These are phyloP conservation scores for Agrilus cyanescens DNA, from an alignment of 2,888 invertebrate genomes.

Conservation along the genomic window DNA sequence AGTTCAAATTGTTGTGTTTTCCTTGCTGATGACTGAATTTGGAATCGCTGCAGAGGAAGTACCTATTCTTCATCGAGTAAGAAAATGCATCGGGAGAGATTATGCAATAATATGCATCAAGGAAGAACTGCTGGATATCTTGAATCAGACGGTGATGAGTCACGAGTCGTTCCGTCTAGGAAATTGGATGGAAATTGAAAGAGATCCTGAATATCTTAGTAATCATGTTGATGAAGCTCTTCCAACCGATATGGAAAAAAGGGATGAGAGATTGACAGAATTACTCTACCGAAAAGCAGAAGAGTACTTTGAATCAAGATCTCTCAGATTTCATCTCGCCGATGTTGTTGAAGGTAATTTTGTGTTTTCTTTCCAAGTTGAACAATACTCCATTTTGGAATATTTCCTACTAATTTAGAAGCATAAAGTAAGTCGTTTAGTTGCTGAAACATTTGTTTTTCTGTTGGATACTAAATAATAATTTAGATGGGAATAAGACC, in stretches of 20 bases:
- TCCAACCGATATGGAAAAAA: slow-evolving; percentile 41
- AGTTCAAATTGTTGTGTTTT: no score
- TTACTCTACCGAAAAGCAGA: slow-evolving; percentile 32
- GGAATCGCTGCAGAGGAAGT: slow-evolving; percentile 2
- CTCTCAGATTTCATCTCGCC: slow-evolving; percentile 32
- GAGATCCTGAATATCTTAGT: slow-evolving; percentile 28
- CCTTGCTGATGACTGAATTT: no score
- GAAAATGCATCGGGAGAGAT: slow-evolving; percentile 29
- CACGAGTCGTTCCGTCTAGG: slow-evolving; percentile 28
- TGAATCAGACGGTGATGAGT: slow-evolving; percentile 34
- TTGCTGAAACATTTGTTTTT: no score
- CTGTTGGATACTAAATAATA: no score
- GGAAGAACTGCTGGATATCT: slow-evolving; percentile 28
- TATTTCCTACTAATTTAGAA: no score
- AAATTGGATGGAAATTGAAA: slow-evolving; percentile 29
- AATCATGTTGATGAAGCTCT: slow-evolving; percentile 34
- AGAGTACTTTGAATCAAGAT: slow-evolving; percentile 34
- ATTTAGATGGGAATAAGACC: no score
- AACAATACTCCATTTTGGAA: no score
- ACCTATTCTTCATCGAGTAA: slow-evolving; percentile 10
- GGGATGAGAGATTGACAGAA: slow-evolving; percentile 38
- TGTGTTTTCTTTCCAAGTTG: no score
- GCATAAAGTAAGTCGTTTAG: no score
- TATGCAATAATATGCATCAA: slow-evolving; percentile 35
- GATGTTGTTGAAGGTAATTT: slow-evolving; percentile 28